Percentiles rank a stretch among this genome's conserved stretches.
phyloP scores from a whole-genome alignment of 1,140 invertebrate genomes.

The Hyphantria cunea region DNA sequence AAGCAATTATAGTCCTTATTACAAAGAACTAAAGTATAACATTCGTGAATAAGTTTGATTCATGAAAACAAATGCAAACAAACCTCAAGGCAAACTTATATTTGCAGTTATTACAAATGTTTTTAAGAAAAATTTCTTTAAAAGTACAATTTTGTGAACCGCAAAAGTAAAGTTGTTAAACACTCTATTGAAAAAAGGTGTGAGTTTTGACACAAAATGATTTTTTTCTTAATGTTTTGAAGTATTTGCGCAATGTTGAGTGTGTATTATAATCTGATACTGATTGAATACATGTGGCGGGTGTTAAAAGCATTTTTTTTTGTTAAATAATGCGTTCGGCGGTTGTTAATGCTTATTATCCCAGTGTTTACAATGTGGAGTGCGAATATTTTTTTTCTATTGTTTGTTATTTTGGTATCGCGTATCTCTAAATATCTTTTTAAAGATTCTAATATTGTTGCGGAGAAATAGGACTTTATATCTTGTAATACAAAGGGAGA shows the following conservation, averaged over 20 bases:
- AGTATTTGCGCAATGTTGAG: slow-evolving; percentile 33
- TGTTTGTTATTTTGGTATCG: too few species aligned
- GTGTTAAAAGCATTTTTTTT: slow-evolving; percentile 8
- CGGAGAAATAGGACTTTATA: too few species aligned
- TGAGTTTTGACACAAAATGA: slow-evolving; percentile 33
- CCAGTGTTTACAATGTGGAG: too few species aligned
- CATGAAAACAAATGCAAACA: slow-evolving; percentile 26
- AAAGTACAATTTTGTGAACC: not conserved
- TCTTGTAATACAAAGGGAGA: too few species aligned
- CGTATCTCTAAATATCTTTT: too few species aligned
- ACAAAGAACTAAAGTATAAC: not conserved
- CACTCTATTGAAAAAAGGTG: slow-evolving; percentile 16
- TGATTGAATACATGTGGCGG: slow-evolving; percentile 4
- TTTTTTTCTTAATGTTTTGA: slow-evolving; percentile 15
- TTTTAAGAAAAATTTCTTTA: not conserved
- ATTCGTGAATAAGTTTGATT: slow-evolving; percentile 8
- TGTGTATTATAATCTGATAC: slow-evolving; percentile 10
- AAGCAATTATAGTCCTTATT: slow-evolving; percentile 5
- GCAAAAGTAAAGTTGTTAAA: slow-evolving; percentile 6
- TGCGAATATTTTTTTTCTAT: too few species aligned
- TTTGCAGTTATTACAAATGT: not conserved
- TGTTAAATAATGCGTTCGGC: too few species aligned
- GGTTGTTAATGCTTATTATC: too few species aligned
- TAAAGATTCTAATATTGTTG: too few species aligned
- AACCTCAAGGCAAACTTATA: slow-evolving; percentile 8